Evolutionary conservation across 1,140 invertebrate genomes (phyloP), one percentile per base, ranked within the genome.

Genomic region (Megathymus violae): DNA sequence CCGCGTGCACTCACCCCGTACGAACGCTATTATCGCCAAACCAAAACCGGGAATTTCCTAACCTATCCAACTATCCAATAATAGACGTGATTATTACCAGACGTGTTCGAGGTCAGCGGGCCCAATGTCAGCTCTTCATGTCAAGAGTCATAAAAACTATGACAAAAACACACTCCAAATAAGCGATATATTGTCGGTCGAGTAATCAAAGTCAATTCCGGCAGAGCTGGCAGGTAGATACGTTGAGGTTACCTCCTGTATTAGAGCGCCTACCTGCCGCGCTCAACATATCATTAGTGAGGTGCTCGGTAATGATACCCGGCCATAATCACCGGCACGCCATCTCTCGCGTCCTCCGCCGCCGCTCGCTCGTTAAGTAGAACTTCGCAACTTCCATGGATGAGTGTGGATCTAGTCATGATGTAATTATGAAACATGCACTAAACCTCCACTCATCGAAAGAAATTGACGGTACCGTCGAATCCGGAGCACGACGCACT

Each of bases 341-440:
- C 71, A 69, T 63, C 64, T 62, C 62, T 69, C 44, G 51, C 52
- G 48, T 62, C 64, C 58, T 65, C 64, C 50, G 61, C 52, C 64
- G 61, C 61, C 44, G 44, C 54, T 62, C 67, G 66, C 64, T 56
- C 51, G 60, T 51, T 60, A 50, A 69, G 89, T 72, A 64, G 85
- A 85, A 73, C 76, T 81, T 78, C 82, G 87, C 89, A 89, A 89
- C 89, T 91, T 91, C 89, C 83, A 85, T 91, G 89, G 91, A 92
- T 92, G 89, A 92, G 91, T 92, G 91, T 92, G 91, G 91, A 92
- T 92, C 91, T 92, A 92, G 91, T 92, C 91, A 92, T 92, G 91
- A 84, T 88, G 75, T 78, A 76, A 74, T 54, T 41, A 41, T 41
- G 40, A 80, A 76, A 92, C 91, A 92, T 92, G 91, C 91, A 92